phyloP scores from a whole-genome alignment of 2,113 vertebrate species.

The Etheostoma cragini region DNA sequence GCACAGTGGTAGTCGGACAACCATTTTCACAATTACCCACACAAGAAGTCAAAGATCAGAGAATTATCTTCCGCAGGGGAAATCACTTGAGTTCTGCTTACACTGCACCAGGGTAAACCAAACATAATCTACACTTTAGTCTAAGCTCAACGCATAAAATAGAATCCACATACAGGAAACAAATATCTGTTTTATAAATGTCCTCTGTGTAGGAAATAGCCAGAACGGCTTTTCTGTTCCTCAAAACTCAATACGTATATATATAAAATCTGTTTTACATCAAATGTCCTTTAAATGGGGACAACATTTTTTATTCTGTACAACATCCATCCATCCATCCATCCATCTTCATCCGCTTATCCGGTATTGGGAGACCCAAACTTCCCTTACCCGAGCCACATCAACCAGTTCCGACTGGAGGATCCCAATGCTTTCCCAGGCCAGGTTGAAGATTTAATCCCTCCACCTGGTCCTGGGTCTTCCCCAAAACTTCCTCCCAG shows the following conservation, averaged over 20 bases:
- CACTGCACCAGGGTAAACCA: neutral
- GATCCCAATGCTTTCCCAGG: too few relatives aligned
- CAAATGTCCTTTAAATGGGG: conserved; percentile 1
- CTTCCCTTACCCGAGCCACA: too few relatives aligned
- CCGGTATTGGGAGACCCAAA: too few relatives aligned
- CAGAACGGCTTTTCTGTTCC: neutral
- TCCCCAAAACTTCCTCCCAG: too few relatives aligned
- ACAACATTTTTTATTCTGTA: conserved; percentile 1
- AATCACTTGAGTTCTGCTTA: conserved; percentile 24
- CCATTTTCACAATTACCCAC: conserved; percentile 29
- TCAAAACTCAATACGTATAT: neutral
- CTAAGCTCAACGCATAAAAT: neutral
- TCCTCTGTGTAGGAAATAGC: neutral
- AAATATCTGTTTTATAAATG: neutral
- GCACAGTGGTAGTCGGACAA: conserved; percentile 12
- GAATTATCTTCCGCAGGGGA: conserved; percentile 23
- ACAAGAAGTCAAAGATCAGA: conserved; percentile 34
- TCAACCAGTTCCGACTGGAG: too few relatives aligned
- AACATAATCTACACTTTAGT: neutral
- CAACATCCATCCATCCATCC: neutral
- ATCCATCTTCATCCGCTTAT: too few relatives aligned
- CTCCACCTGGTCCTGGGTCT: too few relatives aligned
- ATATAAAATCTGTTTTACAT: neutral
- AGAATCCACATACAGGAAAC: neutral
- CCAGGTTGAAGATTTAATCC: too few relatives aligned